Base-by-base conservation (phyloP, 2,888 invertebrate species). In the Rhabditoides inermis region DNA sequence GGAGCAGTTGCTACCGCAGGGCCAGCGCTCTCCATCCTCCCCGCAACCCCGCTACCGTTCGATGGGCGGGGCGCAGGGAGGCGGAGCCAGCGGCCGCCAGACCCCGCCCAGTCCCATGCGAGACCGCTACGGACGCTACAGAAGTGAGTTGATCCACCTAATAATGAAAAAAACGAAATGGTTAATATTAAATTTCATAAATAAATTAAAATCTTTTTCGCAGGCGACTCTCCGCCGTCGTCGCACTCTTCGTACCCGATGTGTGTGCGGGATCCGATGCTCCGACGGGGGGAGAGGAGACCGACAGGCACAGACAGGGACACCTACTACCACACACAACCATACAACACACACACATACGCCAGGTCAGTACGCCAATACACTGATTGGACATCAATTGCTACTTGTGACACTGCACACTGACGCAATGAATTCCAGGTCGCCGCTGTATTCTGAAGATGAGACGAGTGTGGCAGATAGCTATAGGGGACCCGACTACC, bases 1-100 rank as follows among this genome's bases (percentile, higher is more conserved):
- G 7, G 72, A 73, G 48, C 75, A 74, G 44, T 58, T 75, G 45
- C 58, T 75, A 45, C 55, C 61, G 18, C 54, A 60, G 41, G 61
- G 59, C 32, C 57, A 56, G 39, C 61, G 65, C 41, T 69, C 69
- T n/a, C 63, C 65, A 25, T 68, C 68, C 2, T 62, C 64, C 23
- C 60, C 68, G 7, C 58, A 61, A 18, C 58, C 63, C 12, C 46
- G 62, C 27, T 65, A 63, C 52, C 55, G 65, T 36, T 61, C 58
- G 45, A 61, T 60, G 49, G 53, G 54, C n/a, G n/a, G n/a, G n/a
- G n/a, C n/a, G n/a, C n/a, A n/a, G n/a, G n/a, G n/a, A n/a, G n/a
- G n/a, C n/a, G n/a, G n/a, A n/a, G n/a, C n/a, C n/a, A n/a, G n/a
- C n/a, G n/a, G n/a, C n/a, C n/a, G n/a, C n/a, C n/a, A n/a, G n/a